Evolutionary conservation across 2,113 vertebrate species (phyloP).

Genomic region (Pogona vitticeps): DNA sequence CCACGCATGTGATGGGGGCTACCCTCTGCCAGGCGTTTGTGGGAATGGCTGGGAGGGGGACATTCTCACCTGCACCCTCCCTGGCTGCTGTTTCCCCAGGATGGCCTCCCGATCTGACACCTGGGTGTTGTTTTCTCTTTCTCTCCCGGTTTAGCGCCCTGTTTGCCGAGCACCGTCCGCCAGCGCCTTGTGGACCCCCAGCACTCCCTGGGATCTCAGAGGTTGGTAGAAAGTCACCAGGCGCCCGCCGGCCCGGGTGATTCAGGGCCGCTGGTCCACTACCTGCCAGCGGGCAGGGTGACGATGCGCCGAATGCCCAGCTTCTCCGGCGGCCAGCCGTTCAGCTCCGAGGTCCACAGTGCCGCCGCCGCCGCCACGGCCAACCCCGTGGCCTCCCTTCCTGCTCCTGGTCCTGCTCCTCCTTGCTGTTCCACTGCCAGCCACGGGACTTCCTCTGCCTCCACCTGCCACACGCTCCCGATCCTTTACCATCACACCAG

Average conservation of each 20-base stretch:
- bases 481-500: constrained; percentile 83
- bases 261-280: constrained; percentile 68
- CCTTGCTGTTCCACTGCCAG: constrained; percentile 57
- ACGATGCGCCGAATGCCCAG: constrained; percentile 85
- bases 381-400: constrained; percentile 64
- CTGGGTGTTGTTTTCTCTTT: rapidly evolving
- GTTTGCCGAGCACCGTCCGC: constrained; percentile 88
- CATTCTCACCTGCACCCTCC: neutral
- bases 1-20: too few relatives aligned
- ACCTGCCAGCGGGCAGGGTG: constrained; percentile 76
- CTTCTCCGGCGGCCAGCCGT: constrained; percentile 85
- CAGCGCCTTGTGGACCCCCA: constrained; percentile 93
- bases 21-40: too few relatives aligned
- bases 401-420: constrained; percentile 69
- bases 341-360: constrained; percentile 79
- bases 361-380: constrained; percentile 50
- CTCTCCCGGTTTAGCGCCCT: constrained; percentile 83
- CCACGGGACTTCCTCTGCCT: constrained; percentile 62
- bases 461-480: constrained; percentile 78
- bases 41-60: neutral
- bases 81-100: neutral
- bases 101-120: rapidly evolving
- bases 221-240: constrained; percentile 93
- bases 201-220: constrained; percentile 92
- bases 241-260: constrained; percentile 74